Evolutionary conservation across 2,888 invertebrate genomes (phyloP), one percentile per base, ranked within the genome.

Genomic region (Drosophila sordidula): DNA sequence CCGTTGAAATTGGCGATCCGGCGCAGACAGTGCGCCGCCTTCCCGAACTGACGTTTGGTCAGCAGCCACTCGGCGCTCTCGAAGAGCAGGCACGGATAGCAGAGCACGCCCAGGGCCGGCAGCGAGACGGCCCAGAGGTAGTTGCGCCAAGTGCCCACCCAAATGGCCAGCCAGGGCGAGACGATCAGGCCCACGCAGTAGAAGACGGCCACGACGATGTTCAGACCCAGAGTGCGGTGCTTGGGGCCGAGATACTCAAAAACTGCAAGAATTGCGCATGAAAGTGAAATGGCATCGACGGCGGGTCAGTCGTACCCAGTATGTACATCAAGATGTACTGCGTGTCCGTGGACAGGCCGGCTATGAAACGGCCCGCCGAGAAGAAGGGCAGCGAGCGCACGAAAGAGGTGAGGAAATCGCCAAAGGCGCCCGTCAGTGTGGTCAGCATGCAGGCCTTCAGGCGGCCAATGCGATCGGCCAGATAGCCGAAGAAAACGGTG

Each of bases 51-150:
- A 1, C 93, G 93, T 78, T 93, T 93, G 67, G 94, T 93, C 12
- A 94, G 90, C 29, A 94, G 83, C 94, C 94, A 94, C 76, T 94
- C 93, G 0, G 93, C 94, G 76, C 94, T 94, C 89, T 94, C 94
- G 6, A 94, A 94, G 3, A 92, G 92, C n/a, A 93, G 75, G n/a
- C 93, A 90, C 29, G 94, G 94, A 80, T 93, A 94, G 1, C 85
- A 39, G 22, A 93, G 83, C 5, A 94, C 92, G 1, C 91, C 67
- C 1, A 92, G 38, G 16, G 93, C 92, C 0, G 94, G 94, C 34
- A 93, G 57, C 0, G 94, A 93, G 0, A 93, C 92, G 2, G 92
- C 90, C 44, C 93, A 80, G 3, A 94, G 89, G 74, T 94, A 94
- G 16, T 78, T 80, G 29, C 93, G 92, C 94, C 94, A 95, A 45